Conservation (phyloP, 1,140 invertebrate species). For the Rhopalosiphum maidis region DNA sequence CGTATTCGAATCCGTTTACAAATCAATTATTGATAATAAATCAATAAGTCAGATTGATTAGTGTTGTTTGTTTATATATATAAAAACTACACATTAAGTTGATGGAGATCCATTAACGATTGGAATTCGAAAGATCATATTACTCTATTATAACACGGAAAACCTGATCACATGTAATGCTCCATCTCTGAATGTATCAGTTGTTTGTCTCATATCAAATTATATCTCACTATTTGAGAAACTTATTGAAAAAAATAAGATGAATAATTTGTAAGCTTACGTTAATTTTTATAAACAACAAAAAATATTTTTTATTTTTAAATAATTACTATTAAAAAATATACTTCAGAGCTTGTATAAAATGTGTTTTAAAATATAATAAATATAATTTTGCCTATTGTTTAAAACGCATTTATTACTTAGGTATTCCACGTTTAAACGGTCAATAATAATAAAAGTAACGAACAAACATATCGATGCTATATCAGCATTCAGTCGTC, state of each 20-base stretch:
- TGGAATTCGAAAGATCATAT: slow-evolving; percentile 41
- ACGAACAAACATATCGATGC: background rate
- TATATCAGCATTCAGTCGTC: too few relatives aligned
- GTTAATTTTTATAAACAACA: background rate
- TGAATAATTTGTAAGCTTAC: background rate
- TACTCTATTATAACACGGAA: slow-evolving; percentile 40
- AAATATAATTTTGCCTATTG: background rate
- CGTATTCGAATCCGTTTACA: slow-evolving; percentile 26
- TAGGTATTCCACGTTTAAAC: background rate
- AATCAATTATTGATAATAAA: slow-evolving; percentile 43
- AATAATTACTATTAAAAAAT: background rate
- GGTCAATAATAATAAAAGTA: background rate
- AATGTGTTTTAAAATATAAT: background rate
- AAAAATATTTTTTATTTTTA: background rate
- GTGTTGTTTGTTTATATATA: slow-evolving; percentile 18
- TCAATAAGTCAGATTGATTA: slow-evolving; percentile 30
- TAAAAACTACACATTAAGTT: background rate
- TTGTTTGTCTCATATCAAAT: background rate
- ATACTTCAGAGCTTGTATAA: background rate
- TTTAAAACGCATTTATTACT: background rate
- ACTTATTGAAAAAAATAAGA: background rate
- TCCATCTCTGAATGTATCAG: background rate
- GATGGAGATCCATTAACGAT: slow-evolving; percentile 36
- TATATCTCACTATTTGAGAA: background rate
- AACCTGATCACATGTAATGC: slow-evolving; percentile 1